Base-by-base conservation (phyloP, 2,113 vertebrate species). In the Gambusia holbrooki region DNA sequence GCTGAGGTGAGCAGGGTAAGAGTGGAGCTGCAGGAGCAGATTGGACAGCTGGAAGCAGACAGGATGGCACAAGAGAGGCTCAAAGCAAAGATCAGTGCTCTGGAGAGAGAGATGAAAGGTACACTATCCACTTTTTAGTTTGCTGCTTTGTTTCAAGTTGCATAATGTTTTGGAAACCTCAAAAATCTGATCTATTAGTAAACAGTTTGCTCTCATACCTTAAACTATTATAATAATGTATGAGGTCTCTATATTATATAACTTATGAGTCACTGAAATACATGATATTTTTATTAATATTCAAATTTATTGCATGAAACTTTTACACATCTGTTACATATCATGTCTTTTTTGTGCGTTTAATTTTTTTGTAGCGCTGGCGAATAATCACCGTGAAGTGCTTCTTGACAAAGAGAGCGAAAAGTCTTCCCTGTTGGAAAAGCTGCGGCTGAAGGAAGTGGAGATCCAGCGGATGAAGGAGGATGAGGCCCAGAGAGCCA, bases 31-130 rank as follows among this genome's bases (percentile, higher is more conserved):
- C 96, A 96, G 88, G 96, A 97, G 85, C 96, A 97, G 89, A 95
- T 96, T 0, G 97, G 97, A 37, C 96, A 89, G 35, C 84, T 99
- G 64, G 93, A 97, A 79, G 96, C 96, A 0, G 96, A 99, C 90
- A 94, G 94, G 62, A 81, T 91, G 0, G 92, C 93, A 0, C 97
- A 97, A 82, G 94, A 93, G 5, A 95, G 94, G 0, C 91, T 98
- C 33, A 96, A 86, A 74, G 96, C 97, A 84, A 99, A 97, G 91
- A 95, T 95, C 75, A 90, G 91, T 0, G 95, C 96, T 74, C 89
- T 99, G 84, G 97, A 99, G 71, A 92, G 98, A 65, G 96, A 97
- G 75, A 86, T 97, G 69, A 99, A 97, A 95, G 97, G 98, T 97
- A 79, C 63, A 58, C 42, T 1, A 13, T 9, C 7, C 14, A 28